phyloP scores from a whole-genome alignment of 1,140 invertebrate species.

The Apis laboriosa region DNA sequence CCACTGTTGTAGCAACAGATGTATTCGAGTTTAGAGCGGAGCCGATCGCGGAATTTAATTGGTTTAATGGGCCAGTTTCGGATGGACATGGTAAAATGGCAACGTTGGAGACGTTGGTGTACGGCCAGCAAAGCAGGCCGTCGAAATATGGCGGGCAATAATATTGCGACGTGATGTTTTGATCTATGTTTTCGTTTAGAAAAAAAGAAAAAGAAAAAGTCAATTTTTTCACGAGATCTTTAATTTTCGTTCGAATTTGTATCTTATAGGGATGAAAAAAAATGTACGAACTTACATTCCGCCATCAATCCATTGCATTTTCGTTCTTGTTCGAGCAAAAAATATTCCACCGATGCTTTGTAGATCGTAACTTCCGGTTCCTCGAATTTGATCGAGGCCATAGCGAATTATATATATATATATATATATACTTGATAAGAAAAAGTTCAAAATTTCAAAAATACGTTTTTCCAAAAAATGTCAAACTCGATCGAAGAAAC shows the following conservation, averaged over 20 bases:
- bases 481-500: not conserved
- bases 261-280: not conserved
- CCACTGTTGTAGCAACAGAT: conserved; percentile 30
- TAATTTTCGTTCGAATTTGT: not conserved
- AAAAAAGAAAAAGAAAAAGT: too few relatives aligned
- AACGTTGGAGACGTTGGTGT: conserved; percentile 57
- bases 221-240: not conserved
- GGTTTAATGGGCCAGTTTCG: conserved; percentile 53
- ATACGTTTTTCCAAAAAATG: too few relatives aligned
- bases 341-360: conserved; percentile 14
- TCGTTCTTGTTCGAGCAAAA: conserved; percentile 28
- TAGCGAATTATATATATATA: not conserved
- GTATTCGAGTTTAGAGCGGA: not conserved
- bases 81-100: conserved; percentile 71
- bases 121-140: conserved; percentile 76
- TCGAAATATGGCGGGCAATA: conserved; percentile 74
- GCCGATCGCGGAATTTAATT: not conserved
- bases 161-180: not conserved
- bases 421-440: too few relatives aligned
- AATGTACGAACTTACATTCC: conserved; percentile 25
- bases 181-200: conserved; percentile 1
- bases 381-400: not conserved
- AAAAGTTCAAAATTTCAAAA: not conserved
- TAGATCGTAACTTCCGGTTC: not conserved
- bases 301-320: conserved; percentile 46